phyloP scores from a whole-genome alignment of 2,888 invertebrate genomes.

The Epistrophe grossulariae region DNA sequence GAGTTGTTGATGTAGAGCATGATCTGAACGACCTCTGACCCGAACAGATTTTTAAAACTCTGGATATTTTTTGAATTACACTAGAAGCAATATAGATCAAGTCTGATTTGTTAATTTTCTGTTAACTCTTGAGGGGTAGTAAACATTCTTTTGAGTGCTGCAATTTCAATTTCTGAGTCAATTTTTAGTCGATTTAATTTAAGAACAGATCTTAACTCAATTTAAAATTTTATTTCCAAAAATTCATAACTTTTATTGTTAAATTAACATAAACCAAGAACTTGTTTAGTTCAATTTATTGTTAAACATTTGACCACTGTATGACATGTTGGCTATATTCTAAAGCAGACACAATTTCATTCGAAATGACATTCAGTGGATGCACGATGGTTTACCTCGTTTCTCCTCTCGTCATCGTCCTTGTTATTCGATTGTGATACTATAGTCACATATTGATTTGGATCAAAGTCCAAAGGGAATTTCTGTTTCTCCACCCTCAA shows the following conservation, averaged over 20 bases:
- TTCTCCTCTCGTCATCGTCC: slow-evolving; percentile 11
- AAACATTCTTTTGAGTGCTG: too few relatives aligned
- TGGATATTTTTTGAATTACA: too few relatives aligned
- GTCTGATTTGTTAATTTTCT: too few relatives aligned
- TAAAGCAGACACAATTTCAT: slow-evolving; percentile 72
- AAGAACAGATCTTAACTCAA: too few relatives aligned
- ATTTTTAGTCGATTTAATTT: too few relatives aligned
- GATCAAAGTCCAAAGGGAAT: slow-evolving; percentile 73
- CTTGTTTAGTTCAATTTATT: background rate
- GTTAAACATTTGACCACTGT: slow-evolving; percentile 24
- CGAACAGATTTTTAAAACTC: too few relatives aligned
- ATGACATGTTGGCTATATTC: slow-evolving; percentile 43
- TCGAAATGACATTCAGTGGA: slow-evolving; percentile 63
- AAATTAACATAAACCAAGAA: background rate
- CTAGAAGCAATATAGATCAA: too few relatives aligned
- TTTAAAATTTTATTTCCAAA: background rate
- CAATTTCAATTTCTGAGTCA: too few relatives aligned
- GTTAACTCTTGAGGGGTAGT: too few relatives aligned
- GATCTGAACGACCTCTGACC: too few relatives aligned
- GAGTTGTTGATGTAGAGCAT: too few relatives aligned
- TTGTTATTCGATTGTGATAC: slow-evolving; percentile 33
- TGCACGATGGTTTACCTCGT: slow-evolving; percentile 44
- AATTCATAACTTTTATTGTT: background rate
- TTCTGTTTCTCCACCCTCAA: slow-evolving; percentile 34
- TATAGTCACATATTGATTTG: slow-evolving; percentile 72